phyloP scores from a whole-genome alignment of 2,113 vertebrate species.

The Sturnira hondurensis region DNA sequence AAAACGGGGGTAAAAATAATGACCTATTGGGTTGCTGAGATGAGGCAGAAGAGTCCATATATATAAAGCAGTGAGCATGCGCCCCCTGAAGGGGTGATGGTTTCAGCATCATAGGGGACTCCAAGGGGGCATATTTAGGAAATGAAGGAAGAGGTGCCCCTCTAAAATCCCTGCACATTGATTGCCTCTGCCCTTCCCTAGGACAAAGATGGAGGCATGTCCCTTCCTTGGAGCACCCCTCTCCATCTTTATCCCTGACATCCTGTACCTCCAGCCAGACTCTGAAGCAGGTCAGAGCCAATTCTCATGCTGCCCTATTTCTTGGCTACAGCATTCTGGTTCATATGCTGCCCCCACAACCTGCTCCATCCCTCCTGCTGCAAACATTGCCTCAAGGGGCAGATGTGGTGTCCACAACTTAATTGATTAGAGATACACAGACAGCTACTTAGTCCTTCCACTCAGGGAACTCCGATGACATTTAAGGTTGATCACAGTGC shows the following conservation, averaged over 20 bases:
- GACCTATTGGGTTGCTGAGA: too few relatives aligned
- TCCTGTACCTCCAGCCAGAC: neutral
- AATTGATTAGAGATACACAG: neutral
- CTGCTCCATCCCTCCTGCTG: neutral
- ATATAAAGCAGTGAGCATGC: neutral
- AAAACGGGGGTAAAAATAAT: neutral
- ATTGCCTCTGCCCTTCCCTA: too few relatives aligned
- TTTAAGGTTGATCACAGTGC: neutral
- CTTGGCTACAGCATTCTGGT: neutral
- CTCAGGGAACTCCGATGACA: neutral
- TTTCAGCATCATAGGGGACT: neutral
- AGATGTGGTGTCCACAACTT: neutral
- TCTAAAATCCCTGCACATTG: neutral
- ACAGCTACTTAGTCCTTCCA: too few relatives aligned
- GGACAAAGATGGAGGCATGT: neutral
- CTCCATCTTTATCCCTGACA: too few relatives aligned
- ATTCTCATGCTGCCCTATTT: accelerated
- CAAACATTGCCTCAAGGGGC: neutral
- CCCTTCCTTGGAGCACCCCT: accelerated
- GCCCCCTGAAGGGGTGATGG: too few relatives aligned
- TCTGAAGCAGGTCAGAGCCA: neutral
- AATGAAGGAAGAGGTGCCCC: neutral
- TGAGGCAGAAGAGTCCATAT: neutral
- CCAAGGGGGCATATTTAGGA: neutral
- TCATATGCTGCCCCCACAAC: accelerated